phyloP scores from a whole-genome alignment of 2,797 vertebrate species.

The Anabacerthia variegaticeps region DNA sequence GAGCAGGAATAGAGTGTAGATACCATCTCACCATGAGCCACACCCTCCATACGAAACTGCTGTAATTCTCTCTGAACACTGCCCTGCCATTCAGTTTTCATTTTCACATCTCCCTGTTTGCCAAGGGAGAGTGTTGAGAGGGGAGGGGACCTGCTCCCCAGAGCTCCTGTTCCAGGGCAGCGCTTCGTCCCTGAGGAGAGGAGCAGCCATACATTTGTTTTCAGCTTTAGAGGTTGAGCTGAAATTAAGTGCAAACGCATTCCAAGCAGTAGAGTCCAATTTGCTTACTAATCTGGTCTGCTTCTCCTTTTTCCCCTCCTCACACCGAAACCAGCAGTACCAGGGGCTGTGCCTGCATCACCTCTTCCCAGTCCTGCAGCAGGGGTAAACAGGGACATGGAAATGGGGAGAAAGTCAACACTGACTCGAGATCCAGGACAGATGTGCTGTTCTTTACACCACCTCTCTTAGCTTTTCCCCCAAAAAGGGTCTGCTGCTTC shows the following conservation, averaged over 20 bases:
- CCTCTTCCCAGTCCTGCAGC: background rate
- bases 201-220: background rate
- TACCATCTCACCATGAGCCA: background rate
- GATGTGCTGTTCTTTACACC: background rate
- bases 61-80: background rate
- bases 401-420: background rate
- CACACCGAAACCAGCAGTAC: background rate
- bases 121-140: background rate
- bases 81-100: background rate
- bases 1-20: background rate
- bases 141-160: background rate
- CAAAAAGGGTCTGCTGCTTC: background rate
- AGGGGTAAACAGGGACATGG: background rate
- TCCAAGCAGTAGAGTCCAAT: background rate
- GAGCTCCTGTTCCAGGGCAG: background rate
- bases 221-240: background rate
- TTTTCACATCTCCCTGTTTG: background rate
- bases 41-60: background rate
- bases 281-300: background rate
- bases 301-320: background rate
- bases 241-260: background rate
- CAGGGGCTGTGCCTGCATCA: background rate
- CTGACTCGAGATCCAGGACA: background rate
- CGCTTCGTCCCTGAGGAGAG: background rate
- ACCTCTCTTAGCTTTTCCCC: background rate